Conservation (phyloP, 2,888 invertebrate genomes). For the Acanthoscelides obtectus region DNA sequence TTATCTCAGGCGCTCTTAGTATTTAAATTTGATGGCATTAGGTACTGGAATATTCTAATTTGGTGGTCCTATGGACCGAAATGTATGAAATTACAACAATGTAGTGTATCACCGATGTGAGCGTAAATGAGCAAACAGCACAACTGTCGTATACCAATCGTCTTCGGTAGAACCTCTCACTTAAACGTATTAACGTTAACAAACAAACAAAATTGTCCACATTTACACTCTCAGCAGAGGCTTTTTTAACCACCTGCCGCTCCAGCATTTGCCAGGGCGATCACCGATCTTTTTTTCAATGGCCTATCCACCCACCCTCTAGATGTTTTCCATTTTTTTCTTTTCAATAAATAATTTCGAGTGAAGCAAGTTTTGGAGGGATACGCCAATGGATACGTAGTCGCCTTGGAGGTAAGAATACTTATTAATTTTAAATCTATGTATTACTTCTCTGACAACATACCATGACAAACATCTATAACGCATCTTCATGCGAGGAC, state of each 20-base stretch:
- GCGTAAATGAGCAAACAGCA: not conserved
- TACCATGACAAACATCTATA: too few relatives aligned
- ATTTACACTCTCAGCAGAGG: conserved; percentile 19
- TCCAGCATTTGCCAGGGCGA: conserved; percentile 66
- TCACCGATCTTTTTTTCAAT: conserved; percentile 49
- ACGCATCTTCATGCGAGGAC: too few relatives aligned
- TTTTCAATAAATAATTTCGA: conserved; percentile 1
- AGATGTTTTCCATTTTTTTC: conserved; percentile 13
- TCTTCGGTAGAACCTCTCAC: not conserved
- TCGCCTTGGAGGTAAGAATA: conserved; percentile 42
- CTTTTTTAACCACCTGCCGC: conserved; percentile 42
- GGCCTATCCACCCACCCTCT: conserved; percentile 21
- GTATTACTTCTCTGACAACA: not conserved
- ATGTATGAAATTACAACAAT: too few relatives aligned
- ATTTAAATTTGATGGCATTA: too few relatives aligned
- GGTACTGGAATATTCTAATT: too few relatives aligned
- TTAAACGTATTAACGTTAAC: not conserved
- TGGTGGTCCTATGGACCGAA: too few relatives aligned
- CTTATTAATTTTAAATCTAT: conserved; percentile 4
- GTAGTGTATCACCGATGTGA: too few relatives aligned
- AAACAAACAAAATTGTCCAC: not conserved
- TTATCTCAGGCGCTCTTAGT: too few relatives aligned
- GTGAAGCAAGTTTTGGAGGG: not conserved
- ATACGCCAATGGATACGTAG: conserved; percentile 20
- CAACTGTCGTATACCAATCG: not conserved